phyloP scores from a whole-genome alignment of 2,113 vertebrate species.

The Choloepus hoffmanni region DNA sequence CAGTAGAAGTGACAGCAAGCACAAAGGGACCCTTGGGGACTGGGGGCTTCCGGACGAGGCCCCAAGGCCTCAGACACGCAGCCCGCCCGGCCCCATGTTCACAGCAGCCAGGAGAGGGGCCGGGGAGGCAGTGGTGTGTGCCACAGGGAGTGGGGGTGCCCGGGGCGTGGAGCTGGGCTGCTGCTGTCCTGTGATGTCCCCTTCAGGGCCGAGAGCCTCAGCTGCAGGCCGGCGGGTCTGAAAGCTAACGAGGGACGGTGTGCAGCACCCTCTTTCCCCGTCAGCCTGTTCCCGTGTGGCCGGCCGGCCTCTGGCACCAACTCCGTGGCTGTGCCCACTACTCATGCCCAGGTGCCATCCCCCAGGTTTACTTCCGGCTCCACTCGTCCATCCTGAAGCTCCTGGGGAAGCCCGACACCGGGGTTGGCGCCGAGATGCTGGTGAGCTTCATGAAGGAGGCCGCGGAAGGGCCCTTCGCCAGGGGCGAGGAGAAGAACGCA shows the following conservation, averaged over 20 bases:
- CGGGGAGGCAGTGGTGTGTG: background rate
- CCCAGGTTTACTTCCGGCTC: constrained; percentile 95
- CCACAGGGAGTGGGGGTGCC: background rate
- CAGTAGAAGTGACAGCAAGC: background rate
- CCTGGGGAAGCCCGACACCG: constrained; percentile 88
- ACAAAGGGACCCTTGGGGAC: background rate
- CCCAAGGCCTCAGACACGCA: background rate
- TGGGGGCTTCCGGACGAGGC: background rate
- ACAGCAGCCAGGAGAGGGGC: background rate
- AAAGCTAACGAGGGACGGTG: background rate
- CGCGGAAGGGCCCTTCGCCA: constrained; percentile 95
- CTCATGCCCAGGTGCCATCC: constrained; percentile 60
- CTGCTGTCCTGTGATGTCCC: background rate
- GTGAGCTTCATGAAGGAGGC: constrained; percentile 95
- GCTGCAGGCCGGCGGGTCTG: background rate
- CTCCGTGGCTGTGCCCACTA: background rate
- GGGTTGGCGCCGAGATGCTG: constrained; percentile 92
- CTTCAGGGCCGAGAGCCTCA: constrained; percentile 17
- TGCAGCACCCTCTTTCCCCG: background rate
- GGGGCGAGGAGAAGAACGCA: constrained; percentile 97
- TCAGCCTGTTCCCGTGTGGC: background rate
- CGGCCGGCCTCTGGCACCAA: background rate
- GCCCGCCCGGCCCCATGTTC: background rate
- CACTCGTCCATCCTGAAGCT: constrained; percentile 97
- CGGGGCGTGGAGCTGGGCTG: background rate